Base-by-base conservation (phyloP, 2,113 vertebrate genomes). In the Eonycteris spelaea region DNA sequence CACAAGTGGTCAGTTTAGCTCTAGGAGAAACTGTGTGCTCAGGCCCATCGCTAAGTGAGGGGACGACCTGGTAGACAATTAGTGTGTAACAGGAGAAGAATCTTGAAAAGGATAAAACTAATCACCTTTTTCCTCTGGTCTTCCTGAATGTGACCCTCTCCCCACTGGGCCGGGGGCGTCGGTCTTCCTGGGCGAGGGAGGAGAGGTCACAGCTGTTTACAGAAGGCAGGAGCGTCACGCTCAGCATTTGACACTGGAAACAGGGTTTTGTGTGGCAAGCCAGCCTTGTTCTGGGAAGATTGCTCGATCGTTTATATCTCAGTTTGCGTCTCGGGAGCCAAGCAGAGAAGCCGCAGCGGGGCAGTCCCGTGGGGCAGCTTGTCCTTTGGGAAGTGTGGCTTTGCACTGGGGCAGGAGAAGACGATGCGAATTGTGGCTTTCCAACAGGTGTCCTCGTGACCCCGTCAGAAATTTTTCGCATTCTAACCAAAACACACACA, bases 361-460 rank as follows among this genome's bases (percentile, higher is more conserved):
- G 53, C 11, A 5, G 40, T 90, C 35, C 40, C 19, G 30, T 2
- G 13, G 35, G 45, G 9, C n/a, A 35, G 48, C 35, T 13, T 5
- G 5, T 1, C 43, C 57, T 2, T 0, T 7, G 8, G 67, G 38
- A 33, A 2, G 11, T 4, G 13, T 0, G 2, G 4, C 28, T 3
- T 28, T 4, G 2, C 5, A n/a, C 55, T 8, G 35, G n/a, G 14
- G 30, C 3, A 24, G 40, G 33, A 59, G 53, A 21, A 21, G 0
- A 2, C 2, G 10, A 11, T 6, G 16, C 24, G 30, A n/a, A 68
- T 2, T 9, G 10, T 21, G 13, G 30, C 35, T 90, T 86, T 70
- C 61, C 40, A 26, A 22, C 26, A 2, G 5, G 12, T 15, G 74
- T 67, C 59, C 80, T 45, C 3, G 0, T 40, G 33, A 79, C 30